These are phyloP conservation scores for Naja naja DNA, from an alignment of 2,113 vertebrate species.

Conservation along the genomic window DNA sequence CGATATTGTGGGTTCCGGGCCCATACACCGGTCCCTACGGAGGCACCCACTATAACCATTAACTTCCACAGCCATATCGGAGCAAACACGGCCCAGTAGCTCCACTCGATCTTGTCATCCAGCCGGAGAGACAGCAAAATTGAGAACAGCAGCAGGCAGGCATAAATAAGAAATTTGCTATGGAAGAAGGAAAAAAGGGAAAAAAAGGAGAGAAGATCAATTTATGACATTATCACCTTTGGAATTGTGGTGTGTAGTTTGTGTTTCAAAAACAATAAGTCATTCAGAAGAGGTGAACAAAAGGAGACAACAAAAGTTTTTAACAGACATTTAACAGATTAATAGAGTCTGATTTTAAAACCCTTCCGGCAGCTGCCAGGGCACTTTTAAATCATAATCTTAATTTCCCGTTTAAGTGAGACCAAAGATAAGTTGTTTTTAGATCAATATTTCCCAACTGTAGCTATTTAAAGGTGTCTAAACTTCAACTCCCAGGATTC, in stretches of 20 bases:
- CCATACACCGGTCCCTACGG: constrained; percentile 94
- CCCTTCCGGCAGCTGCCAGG: background rate
- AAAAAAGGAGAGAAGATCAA: background rate
- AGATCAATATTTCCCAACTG: background rate
- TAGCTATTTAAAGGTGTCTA: background rate
- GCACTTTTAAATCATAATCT: background rate
- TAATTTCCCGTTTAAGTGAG: background rate
- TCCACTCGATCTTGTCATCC: constrained; percentile 96
- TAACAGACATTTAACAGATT: no score
- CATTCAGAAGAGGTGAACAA: background rate
- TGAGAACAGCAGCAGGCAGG: constrained; percentile 95
- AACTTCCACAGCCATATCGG: constrained; percentile 99
- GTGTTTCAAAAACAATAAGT: background rate
- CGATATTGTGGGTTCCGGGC: constrained; percentile 97
- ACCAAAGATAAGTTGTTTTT: background rate
- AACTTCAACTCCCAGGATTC: background rate
- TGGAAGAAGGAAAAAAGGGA: background rate
- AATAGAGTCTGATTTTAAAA: background rate
- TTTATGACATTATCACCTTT: background rate
- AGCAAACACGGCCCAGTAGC: constrained; percentile 97
- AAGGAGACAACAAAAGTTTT: background rate
- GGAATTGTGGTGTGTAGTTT: background rate
- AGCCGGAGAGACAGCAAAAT: constrained; percentile 90
- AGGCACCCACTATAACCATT: constrained; percentile 94
- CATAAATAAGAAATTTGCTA: constrained; percentile 98